A percentile compares a stretch with the other conserved stretches of the same genome.
These are phyloP conservation scores for Euproctis similis DNA, from an alignment of 2,888 invertebrate species.

Conservation along the genomic window DNA sequence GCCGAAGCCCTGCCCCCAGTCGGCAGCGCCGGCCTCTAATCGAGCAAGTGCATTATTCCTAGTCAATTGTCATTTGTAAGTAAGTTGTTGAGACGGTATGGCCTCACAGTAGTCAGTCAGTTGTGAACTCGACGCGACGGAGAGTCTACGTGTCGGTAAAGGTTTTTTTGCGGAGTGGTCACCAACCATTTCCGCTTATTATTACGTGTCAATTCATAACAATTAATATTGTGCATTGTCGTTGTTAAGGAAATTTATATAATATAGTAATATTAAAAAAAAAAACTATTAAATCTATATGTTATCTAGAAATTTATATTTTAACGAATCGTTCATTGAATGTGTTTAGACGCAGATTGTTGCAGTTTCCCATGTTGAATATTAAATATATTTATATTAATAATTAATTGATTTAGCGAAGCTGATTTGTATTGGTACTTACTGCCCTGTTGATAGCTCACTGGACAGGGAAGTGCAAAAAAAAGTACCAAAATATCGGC, in stretches of 20 bases:
- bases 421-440: conserved; percentile 10
- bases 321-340: conserved; percentile 42
- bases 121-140: conserved; percentile 5
- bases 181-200: conserved; percentile 30
- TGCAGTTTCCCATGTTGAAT: conserved; percentile 34
- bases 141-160: conserved; percentile 1
- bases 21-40: conserved; percentile 24
- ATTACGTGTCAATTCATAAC: conserved; percentile 72
- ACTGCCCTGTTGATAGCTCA: conserved; percentile 12
- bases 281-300: conserved; percentile 58
- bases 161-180: too few species aligned
- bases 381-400: too few species aligned
- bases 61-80: conserved; percentile 73
- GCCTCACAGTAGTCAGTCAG: conserved; percentile 16
- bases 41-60: conserved; percentile 60
- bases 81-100: conserved; percentile 37
- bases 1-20: conserved; percentile 19
- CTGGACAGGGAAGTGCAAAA: conserved; percentile 4
- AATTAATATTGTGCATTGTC: conserved; percentile 70
- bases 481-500: conserved; percentile 1
- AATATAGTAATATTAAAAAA: conserved; percentile 67
- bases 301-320: conserved; percentile 66
- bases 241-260: conserved; percentile 58
- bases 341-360: conserved; percentile 43
- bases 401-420: conserved; percentile 21